Evolutionary conservation across 2,888 invertebrate species (phyloP).

Genomic region (Tetropium fuscum): DNA sequence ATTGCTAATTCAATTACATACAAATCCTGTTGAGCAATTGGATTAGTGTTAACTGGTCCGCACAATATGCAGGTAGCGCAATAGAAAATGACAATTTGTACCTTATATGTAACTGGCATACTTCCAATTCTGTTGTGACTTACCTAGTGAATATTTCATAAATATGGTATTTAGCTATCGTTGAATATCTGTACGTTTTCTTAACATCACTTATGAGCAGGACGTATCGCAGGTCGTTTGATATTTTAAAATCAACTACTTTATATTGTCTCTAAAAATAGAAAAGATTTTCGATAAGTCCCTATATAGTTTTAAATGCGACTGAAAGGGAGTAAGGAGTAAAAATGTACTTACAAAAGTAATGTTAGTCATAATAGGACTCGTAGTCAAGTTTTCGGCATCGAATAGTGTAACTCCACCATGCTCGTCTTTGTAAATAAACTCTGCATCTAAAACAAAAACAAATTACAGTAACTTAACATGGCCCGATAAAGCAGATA

Average conservation of each 20-base stretch:
- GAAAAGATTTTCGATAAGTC: no score
- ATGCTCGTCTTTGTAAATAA: constrained; percentile 81
- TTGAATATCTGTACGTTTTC: constrained; percentile 73
- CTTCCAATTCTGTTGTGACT: constrained; percentile 20
- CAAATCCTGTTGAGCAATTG: no score
- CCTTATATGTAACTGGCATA: background rate
- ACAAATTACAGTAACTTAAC: no score
- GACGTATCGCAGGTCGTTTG: constrained; percentile 82
- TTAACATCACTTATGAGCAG: constrained; percentile 79
- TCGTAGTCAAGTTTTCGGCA: constrained; percentile 79
- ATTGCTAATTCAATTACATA: no score
- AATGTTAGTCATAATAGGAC: constrained; percentile 82
- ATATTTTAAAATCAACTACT: constrained; percentile 82
- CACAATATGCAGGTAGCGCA: no score
- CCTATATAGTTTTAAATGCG: no score
- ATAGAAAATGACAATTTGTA: background rate
- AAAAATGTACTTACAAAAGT: constrained; percentile 86
- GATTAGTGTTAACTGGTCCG: no score
- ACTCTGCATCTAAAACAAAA: constrained; percentile 76
- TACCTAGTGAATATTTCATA: constrained; percentile 77
- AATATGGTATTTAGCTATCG: constrained; percentile 75
- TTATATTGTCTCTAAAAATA: constrained; percentile 84
- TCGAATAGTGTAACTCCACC: constrained; percentile 85
- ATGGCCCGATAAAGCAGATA: no score
- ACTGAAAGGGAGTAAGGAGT: no score